Conservation (phyloP, 2,797 vertebrate genomes). For the Notamacropus eugenii region DNA sequence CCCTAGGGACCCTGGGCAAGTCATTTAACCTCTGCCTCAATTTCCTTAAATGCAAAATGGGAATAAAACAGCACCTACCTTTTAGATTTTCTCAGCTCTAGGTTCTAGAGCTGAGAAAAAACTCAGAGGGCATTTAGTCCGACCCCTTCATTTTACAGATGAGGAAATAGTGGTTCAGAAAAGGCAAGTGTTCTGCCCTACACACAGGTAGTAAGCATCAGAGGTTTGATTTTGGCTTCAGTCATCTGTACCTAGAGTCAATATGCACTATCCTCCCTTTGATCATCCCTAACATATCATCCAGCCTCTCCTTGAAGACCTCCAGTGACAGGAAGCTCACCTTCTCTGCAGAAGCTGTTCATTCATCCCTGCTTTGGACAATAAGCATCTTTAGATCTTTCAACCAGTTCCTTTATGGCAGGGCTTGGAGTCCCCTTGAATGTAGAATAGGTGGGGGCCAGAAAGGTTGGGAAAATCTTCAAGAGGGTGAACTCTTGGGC, state of each 20-base stretch:
- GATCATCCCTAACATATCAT: neutral
- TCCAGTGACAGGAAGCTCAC: neutral
- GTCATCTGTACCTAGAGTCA: neutral
- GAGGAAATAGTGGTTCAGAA: neutral
- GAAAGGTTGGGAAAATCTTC: neutral
- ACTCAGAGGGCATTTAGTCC: neutral
- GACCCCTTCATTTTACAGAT: neutral
- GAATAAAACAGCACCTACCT: neutral
- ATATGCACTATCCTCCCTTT: neutral
- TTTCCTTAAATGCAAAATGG: neutral
- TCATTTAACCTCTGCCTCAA: neutral
- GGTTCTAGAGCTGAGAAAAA: neutral
- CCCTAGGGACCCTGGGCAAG: neutral
- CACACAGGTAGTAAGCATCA: neutral
- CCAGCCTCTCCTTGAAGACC: neutral
- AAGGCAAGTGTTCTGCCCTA: neutral
- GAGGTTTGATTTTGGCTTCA: neutral
- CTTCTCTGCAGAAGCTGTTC: neutral
- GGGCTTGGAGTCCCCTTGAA: neutral
- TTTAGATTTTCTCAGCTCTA: too few relatives aligned
- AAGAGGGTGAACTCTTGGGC: neutral
- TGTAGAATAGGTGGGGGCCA: neutral
- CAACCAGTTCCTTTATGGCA: neutral
- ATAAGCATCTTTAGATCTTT: neutral
- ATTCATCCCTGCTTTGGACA: neutral